Percentiles rank a stretch among this genome's conserved stretches.
Conservation (phyloP, 2,113 vertebrate genomes). For the Caranx melampygus region DNA sequence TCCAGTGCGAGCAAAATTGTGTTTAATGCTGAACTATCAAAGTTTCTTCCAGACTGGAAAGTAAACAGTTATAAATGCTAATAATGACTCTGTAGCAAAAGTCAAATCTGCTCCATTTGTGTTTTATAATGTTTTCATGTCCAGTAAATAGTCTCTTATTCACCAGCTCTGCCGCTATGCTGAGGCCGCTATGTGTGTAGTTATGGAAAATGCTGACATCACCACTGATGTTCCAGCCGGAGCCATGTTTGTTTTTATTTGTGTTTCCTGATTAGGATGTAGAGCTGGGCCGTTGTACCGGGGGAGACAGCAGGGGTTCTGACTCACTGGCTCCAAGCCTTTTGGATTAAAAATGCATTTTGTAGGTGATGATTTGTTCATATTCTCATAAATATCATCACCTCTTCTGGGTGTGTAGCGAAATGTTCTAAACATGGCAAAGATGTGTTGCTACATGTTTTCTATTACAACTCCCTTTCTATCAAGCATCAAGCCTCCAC, state of each 20-base stretch:
- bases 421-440: background rate
- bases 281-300: background rate
- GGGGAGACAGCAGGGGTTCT: slow-evolving; percentile 1
- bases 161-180: background rate
- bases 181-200: background rate
- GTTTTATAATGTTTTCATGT: background rate
- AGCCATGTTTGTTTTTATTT: slow-evolving; percentile 36
- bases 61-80: no score
- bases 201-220: slow-evolving; percentile 32
- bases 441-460: background rate
- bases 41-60: no score
- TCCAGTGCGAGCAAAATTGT: no score
- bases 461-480: background rate
- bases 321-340: slow-evolving; percentile 2
- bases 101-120: no score
- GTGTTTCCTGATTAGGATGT: slow-evolving; percentile 20
- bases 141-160: background rate
- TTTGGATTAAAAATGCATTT: background rate
- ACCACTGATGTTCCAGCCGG: background rate
- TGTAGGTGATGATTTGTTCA: background rate
- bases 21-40: no score
- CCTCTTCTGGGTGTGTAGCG: background rate
- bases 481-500: background rate
- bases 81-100: no score
- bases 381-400: background rate